phyloP scores from a whole-genome alignment of 2,888 invertebrate species.

The Pharmacophagus antenor region DNA sequence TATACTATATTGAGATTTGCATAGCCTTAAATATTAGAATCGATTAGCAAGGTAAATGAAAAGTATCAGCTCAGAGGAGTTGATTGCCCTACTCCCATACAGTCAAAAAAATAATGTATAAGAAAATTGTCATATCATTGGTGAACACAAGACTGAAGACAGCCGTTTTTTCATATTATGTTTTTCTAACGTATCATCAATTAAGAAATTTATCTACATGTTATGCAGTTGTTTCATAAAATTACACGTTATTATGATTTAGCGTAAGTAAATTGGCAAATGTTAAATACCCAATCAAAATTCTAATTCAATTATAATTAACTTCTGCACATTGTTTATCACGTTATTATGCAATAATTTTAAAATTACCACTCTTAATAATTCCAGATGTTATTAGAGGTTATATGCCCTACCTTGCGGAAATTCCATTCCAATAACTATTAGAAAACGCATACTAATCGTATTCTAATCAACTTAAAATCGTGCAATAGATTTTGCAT shows the following conservation, averaged over 20 bases:
- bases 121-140: background rate
- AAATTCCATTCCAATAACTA: slow-evolving; percentile 4
- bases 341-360: background rate
- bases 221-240: too few relatives aligned
- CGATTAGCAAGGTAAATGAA: too few relatives aligned
- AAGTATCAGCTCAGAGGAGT: too few relatives aligned
- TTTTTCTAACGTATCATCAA: background rate
- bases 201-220: background rate
- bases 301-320: background rate
- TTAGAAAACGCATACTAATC: background rate
- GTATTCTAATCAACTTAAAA: background rate
- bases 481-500: background rate
- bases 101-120: too few relatives aligned
- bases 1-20: background rate
- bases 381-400: background rate
- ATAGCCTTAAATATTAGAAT: background rate
- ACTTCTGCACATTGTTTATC: background rate
- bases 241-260: too few relatives aligned
- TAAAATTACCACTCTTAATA: background rate
- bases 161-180: background rate
- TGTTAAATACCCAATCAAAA: background rate
- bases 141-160: background rate
- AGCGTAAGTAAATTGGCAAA: background rate
- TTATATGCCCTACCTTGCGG: background rate
- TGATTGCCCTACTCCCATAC: too few relatives aligned